Percentiles rank a stretch among this genome's conserved stretches.
phyloP scores from a whole-genome alignment of 2,888 invertebrate species.

The Drosophila birchii region DNA sequence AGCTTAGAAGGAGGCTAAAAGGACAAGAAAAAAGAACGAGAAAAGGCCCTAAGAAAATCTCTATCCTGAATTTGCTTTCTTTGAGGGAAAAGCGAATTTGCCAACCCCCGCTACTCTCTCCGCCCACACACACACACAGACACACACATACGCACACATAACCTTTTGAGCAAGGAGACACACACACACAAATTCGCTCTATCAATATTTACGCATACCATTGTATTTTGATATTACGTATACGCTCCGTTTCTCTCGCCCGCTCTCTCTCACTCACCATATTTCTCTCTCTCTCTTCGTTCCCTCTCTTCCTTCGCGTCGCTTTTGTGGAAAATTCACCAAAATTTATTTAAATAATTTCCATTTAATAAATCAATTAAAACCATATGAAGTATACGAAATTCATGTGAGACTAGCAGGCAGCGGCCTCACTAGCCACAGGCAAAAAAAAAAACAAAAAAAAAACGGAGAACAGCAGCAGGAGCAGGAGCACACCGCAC shows the following conservation, averaged over 20 bases:
- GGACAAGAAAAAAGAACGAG: conserved; percentile 26
- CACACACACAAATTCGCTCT: conserved; percentile 58
- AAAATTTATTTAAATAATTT: conserved; percentile 27
- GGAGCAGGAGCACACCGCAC: conserved; percentile 54
- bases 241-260: conserved; percentile 52
- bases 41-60: conserved; percentile 74
- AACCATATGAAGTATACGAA: conserved; percentile 33
- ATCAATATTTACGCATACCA: conserved; percentile 79
- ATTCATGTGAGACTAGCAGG: conserved; percentile 70
- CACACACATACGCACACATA: conserved; percentile 16
- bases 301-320: conserved; percentile 23
- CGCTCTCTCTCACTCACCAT: conserved; percentile 16
- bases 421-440: conserved; percentile 50
- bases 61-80: conserved; percentile 78
- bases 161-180: conserved; percentile 34
- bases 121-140: conserved; percentile 22
- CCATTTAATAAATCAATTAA: conserved; percentile 36
- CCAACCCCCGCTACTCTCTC: conserved; percentile 48
- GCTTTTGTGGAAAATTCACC: conserved; percentile 45
- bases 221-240: conserved; percentile 75
- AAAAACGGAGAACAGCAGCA: conserved; percentile 43
- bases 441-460: conserved; percentile 28
- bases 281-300: conserved; percentile 14
- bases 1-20: conserved; percentile 50
- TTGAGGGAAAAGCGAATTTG: conserved; percentile 68